These are phyloP conservation scores for Conus canariensis DNA, from an alignment of 2,888 invertebrate genomes.

Conservation along the genomic window DNA sequence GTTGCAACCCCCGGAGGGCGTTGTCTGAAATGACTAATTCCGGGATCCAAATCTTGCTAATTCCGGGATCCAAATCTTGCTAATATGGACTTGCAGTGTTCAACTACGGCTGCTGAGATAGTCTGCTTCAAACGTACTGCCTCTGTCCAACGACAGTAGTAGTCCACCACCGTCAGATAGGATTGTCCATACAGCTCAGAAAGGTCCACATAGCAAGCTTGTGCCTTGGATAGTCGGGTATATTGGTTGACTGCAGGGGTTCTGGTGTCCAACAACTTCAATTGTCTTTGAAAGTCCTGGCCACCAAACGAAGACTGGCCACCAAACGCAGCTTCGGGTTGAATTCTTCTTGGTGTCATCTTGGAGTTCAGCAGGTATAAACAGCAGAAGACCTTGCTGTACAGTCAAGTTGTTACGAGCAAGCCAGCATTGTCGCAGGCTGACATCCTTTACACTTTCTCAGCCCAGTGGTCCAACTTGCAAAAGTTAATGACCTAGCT, in stretches of 20 bases:
- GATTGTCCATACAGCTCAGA: background rate
- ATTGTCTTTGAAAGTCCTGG: conserved; percentile 6
- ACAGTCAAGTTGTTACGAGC: background rate
- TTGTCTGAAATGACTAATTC: background rate
- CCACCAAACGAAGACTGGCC: background rate
- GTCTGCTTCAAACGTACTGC: background rate
- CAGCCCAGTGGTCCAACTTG: background rate
- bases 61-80: conserved; percentile 8
- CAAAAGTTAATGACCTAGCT: background rate
- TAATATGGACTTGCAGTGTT: background rate
- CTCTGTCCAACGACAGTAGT: background rate
- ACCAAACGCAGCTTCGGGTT: too few relatives aligned
- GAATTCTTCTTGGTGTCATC: too few relatives aligned
- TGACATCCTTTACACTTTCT: background rate
- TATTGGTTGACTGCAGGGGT: too few relatives aligned
- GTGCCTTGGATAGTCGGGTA: conserved; percentile 1
- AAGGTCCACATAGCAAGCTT: background rate
- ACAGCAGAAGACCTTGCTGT: conserved; percentile 8
- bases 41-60: too few relatives aligned
- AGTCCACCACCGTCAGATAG: too few relatives aligned
- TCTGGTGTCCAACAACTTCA: conserved; percentile 1
- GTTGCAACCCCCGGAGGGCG: too few relatives aligned
- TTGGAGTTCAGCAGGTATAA: background rate
- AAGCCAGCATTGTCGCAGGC: conserved; percentile 9
- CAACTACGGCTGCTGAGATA: conserved; percentile 1